Base-by-base conservation (phyloP, 2,888 invertebrate genomes). In the Lasioglossum marginatum region DNA sequence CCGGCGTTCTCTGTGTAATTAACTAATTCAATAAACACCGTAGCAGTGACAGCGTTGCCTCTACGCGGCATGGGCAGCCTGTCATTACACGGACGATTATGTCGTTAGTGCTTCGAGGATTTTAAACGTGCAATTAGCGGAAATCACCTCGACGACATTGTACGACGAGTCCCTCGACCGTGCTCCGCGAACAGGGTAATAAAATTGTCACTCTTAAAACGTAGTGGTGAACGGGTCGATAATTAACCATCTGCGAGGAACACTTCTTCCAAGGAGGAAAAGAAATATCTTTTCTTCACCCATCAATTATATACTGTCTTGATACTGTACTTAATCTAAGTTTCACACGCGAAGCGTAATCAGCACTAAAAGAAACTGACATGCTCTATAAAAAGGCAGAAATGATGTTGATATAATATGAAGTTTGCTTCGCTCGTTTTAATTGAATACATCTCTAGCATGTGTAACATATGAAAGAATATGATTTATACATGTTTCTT, bases 1-100 rank as follows among this genome's bases (percentile, higher is more conserved):
- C 60, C 66, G 16, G 40, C 48, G 70, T 77, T 40, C n/a, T 60
- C 77, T 68, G 52, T 89, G 63, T 81, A 86, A 89, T 89, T 88
- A 89, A 91, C 91, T 91, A 92, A 93, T 92, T 93, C 92, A 92
- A 93, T 93, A 92, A 92, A 91, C 89, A 92, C 89, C 89, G 87
- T 85, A 87, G 90, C 91, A 91, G 91, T 91, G 92, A 93, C 91
- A 92, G 91, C 83, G 83, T 88, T 88, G 90, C 87, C 79, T 86
- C 83, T 79, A 88, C 90, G 87, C 89, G 83, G 82, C 83, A 76
- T 37, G 19, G 70, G 43, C 77, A 92, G 90, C 90, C 87, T 90
- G 88, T 92, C 88, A 92, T 93, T 92, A 92, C 86, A 86, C 87
- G 88, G 86, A 72, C 90, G 87, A 93, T 93, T 93, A 93, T 89